Base-by-base conservation (phyloP, 2,113 vertebrate genomes). In the Esox niger region DNA sequence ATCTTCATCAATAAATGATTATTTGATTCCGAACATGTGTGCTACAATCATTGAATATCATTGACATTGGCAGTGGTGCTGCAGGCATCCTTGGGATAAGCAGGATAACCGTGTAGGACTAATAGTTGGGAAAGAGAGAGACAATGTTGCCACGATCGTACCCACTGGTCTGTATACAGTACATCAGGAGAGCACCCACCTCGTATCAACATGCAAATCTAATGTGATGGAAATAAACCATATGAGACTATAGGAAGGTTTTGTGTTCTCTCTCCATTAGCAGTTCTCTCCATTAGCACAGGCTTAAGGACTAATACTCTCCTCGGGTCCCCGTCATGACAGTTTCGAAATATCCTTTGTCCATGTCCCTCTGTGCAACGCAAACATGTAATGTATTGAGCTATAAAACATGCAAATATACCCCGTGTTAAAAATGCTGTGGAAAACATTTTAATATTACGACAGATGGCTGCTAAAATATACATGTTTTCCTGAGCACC, bases 401-500 rank as follows among this genome's bases (percentile, higher is more conserved):
- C 38, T 43, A 15, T 43, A 43, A 26, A 27, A 29, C 27, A 15
- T 38, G 35, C 47, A 63, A 11, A 62, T 38, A 29, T 26, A 17
- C 25, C 11, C 6, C 57, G 11, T 49, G 23, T 69, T 57, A 47
- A 61, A 54, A 54, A 71, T 46, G 27, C 47, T 8, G 2, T 32
- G 60, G 23, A 23, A 29, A 11, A 20, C 35, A 11, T 32, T 4
- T 1, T n/a, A 20, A 4, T 61, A 33, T 23, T 32, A n/a, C 21
- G n/a, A 15, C 20, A 26, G 61, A 62, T 10, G 61, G 35, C 23
- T 27, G 23, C 23, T 15, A 10, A 25, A 62, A 46, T n/a, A 52
- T 21, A 52, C 47, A 23, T 23, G 7, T 67, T 70, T 66, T 68
- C 60, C 69, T 67, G 57, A 62, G 58, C 69, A 65, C 79, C 23